Evolutionary conservation across 2,797 vertebrate species (phyloP), one percentile per base, ranked within the genome.

Genomic region (Dermochelys coriacea): DNA sequence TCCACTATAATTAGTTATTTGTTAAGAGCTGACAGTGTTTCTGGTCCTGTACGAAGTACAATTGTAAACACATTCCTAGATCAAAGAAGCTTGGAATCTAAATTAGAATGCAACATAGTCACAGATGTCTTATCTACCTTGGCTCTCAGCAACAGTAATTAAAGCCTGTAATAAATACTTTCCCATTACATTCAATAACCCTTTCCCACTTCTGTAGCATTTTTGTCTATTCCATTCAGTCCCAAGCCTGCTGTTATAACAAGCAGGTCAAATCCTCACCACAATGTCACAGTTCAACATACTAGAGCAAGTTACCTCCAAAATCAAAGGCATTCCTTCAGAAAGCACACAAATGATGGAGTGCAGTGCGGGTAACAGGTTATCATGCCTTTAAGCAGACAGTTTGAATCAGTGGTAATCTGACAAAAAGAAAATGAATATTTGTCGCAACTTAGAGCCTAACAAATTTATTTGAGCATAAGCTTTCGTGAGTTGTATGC

Each of bases 371-470:
- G 47, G 16, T 14, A 83, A 81, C 89, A 83, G 68, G 18, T 14
- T 93, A 2, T 81, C 86, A 91, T 80, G 34, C 29, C 74, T 92
- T 10, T 41, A 91, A 96, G 57, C 15, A 74, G 45, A n/a, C 15
- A 68, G 68, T 50, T 87, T 86, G 47, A 93, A 91, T 11, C 64
- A 57, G 25, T 18, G 57, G 86, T 91, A 92, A 96, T 86, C 88
- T 92, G 77, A 90, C 61, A 88, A n/a, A n/a, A n/a, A n/a, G n/a
- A n/a, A n/a, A n/a, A n/a, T n/a, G n/a, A n/a, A n/a, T n/a, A n/a
- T n/a, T n/a, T n/a, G n/a, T n/a, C n/a, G n/a, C n/a, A n/a, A n/a
- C n/a, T n/a, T n/a, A n/a, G n/a, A n/a, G n/a, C n/a, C n/a, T n/a
- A n/a, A n/a, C n/a, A n/a, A n/a, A n/a, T n/a, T n/a, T n/a, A n/a